Conservation (phyloP, 2,797 vertebrate species). For the Squalus acanthias region DNA sequence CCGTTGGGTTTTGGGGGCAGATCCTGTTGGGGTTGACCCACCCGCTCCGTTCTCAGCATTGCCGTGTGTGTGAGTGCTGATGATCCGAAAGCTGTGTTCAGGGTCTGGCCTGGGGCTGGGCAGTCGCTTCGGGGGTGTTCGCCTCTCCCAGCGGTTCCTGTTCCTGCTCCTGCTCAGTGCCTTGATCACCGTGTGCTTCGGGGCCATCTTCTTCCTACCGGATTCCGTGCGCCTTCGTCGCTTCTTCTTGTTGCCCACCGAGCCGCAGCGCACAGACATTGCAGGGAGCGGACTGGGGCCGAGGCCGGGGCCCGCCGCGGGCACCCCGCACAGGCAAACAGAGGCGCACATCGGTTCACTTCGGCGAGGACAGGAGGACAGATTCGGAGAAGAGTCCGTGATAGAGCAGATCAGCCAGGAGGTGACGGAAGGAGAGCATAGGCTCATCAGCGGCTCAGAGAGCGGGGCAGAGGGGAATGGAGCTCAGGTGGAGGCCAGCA, state of each 20-base stretch:
- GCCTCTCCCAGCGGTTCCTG: conserved; percentile 29
- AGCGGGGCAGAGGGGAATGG: neutral
- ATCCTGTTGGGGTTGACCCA: neutral
- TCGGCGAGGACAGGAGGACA: neutral
- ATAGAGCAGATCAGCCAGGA: neutral
- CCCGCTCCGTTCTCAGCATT: neutral
- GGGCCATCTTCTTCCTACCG: conserved; percentile 33
- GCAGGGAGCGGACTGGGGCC: neutral
- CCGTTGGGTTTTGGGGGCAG: neutral
- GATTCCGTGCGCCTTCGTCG: conserved; percentile 21
- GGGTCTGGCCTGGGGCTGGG: conserved; percentile 22
- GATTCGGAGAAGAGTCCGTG: neutral
- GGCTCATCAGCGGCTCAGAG: neutral
- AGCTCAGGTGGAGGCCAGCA: neutral
- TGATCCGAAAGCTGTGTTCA: conserved; percentile 33
- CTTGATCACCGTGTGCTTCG: conserved; percentile 34
- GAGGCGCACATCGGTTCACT: neutral
- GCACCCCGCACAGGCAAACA: neutral
- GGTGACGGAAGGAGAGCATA: neutral
- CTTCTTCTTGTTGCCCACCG: conserved; percentile 26
- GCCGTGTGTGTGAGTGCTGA: neutral
- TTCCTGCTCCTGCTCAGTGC: conserved; percentile 6
- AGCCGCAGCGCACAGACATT: neutral
- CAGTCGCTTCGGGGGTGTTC: conserved; percentile 12
- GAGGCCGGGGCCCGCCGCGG: neutral